These are phyloP conservation scores for Rhagoletis pomonella DNA, from an alignment of 1,140 invertebrate species.

Conservation along the genomic window DNA sequence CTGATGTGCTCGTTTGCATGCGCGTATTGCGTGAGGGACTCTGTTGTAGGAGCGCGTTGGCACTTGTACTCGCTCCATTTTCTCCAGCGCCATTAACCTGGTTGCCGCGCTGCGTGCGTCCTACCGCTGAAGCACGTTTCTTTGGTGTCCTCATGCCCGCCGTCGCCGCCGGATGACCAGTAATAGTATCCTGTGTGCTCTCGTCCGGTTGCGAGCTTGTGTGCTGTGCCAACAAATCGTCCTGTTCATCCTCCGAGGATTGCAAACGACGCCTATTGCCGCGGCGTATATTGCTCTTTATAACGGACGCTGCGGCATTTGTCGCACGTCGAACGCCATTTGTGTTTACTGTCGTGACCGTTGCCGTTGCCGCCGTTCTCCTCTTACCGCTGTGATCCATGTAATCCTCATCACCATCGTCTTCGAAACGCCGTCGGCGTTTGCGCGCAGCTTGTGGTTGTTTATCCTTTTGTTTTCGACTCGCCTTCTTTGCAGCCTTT, in stretches of 20 bases:
- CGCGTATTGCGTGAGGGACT: slow-evolving; percentile 68
- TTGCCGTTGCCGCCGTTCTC: background rate
- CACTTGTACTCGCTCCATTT: slow-evolving; percentile 60
- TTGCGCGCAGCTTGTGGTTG: background rate
- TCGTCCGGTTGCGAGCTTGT: slow-evolving; percentile 65
- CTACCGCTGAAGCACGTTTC: slow-evolving; percentile 55
- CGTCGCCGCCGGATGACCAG: background rate
- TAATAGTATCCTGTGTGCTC: slow-evolving; percentile 68
- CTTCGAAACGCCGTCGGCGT: slow-evolving; percentile 36
- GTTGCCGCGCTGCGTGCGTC: background rate
- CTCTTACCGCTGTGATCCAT: slow-evolving; percentile 38
- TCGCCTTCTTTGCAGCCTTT: slow-evolving; percentile 21
- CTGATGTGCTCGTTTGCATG: slow-evolving; percentile 59
- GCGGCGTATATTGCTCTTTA: slow-evolving; percentile 9
- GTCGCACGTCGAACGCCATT: background rate
- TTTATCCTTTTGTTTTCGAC: slow-evolving; percentile 33
- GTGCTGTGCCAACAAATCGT: slow-evolving; percentile 54
- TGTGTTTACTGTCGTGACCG: background rate
- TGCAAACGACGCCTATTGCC: slow-evolving; percentile 40
- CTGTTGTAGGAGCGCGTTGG: slow-evolving; percentile 59
- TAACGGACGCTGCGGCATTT: background rate
- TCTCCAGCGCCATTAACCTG: background rate
- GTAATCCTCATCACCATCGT: slow-evolving; percentile 55
- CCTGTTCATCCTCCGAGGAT: slow-evolving; percentile 63
- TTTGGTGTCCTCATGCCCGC: slow-evolving; percentile 58